phyloP scores from a whole-genome alignment of 2,797 vertebrate genomes.

The Oreortyx pictus region DNA sequence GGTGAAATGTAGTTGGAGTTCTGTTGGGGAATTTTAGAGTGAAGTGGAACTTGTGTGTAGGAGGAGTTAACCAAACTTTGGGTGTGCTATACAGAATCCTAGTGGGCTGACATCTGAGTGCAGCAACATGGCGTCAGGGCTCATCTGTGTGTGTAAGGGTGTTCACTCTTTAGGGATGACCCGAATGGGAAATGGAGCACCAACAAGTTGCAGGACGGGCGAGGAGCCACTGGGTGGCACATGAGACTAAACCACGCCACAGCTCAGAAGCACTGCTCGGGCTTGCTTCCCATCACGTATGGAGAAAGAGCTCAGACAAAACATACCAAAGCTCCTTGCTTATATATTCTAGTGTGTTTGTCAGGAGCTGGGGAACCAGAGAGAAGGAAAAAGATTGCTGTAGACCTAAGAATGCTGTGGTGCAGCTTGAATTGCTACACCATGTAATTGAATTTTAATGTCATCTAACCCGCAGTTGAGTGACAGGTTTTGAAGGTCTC shows the following conservation, averaged over 20 bases:
- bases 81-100: background rate
- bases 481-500: background rate
- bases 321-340: background rate
- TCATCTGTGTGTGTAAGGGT: rapidly evolving
- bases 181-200: background rate
- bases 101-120: background rate
- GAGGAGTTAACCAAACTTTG: background rate
- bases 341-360: background rate
- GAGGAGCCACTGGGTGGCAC: constrained; percentile 31
- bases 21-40: background rate
- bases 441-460: background rate
- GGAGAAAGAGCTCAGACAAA: rapidly evolving
- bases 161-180: background rate
- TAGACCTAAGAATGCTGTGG: background rate
- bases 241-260: background rate
- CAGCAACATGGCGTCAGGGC: background rate
- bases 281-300: background rate
- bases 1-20: background rate
- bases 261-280: background rate
- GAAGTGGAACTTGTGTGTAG: background rate
- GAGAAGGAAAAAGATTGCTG: background rate
- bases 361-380: background rate
- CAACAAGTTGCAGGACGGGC: background rate
- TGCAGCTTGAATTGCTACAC: background rate
- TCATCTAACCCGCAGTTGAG: background rate